Evolutionary conservation across 2,797 vertebrate species (phyloP).

Genomic region (Chelidonichthys spinosus): DNA sequence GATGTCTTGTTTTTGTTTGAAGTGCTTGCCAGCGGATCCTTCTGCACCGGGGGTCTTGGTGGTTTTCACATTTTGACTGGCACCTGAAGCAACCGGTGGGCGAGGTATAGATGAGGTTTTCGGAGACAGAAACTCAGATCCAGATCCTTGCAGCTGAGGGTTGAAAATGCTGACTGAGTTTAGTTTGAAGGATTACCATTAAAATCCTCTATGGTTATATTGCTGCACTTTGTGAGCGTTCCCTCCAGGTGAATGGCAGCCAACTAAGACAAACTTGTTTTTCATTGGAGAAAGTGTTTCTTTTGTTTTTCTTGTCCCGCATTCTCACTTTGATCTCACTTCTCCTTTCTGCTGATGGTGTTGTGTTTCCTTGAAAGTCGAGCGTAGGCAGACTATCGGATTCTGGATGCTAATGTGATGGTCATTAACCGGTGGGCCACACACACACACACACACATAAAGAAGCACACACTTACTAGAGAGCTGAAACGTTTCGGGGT

Average conservation of each 20-base stretch:
- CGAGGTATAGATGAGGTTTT: constrained; percentile 49
- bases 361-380: constrained; percentile 53
- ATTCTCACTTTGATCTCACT: constrained; percentile 50
- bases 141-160: constrained; percentile 31
- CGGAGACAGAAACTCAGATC: constrained; percentile 20
- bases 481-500: constrained; percentile 55
- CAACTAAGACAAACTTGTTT: constrained; percentile 33
- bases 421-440: constrained; percentile 68
- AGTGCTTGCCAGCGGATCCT: constrained; percentile 43
- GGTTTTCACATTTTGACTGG: constrained; percentile 65
- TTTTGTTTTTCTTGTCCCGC: constrained; percentile 55
- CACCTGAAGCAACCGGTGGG: constrained; percentile 60
- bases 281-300: constrained; percentile 37
- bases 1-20: constrained; percentile 73
- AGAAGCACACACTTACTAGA: constrained; percentile 38
- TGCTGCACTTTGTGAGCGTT: constrained; percentile 24
- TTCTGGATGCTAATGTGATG: constrained; percentile 71
- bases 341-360: constrained; percentile 36
- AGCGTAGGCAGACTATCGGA: constrained; percentile 57
- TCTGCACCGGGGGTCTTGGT: constrained; percentile 54
- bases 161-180: constrained; percentile 35
- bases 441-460: constrained; percentile 59
- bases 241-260: constrained; percentile 19
- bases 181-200: constrained; percentile 5
- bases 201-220: constrained; percentile 1